phyloP scores from a whole-genome alignment of 2,888 invertebrate species.

The Lithosia quadra region DNA sequence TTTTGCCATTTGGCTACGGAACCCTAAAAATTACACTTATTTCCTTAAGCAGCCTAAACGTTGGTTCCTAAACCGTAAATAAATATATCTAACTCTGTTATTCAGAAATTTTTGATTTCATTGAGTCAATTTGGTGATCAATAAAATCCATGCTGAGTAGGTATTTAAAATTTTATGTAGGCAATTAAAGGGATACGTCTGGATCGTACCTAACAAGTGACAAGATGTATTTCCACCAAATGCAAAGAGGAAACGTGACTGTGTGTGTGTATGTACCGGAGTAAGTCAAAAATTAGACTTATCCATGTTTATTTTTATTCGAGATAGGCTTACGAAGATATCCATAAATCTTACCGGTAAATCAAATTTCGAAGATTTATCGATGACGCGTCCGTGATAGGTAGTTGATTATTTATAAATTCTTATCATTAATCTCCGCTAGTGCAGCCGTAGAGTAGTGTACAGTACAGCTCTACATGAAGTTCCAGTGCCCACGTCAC shows the following conservation, averaged over 20 bases:
- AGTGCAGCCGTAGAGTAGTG: not conserved
- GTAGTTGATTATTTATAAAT: not conserved
- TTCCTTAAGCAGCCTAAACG: too few species aligned
- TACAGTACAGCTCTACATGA: not conserved
- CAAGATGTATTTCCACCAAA: not conserved
- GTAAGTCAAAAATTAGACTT: too few species aligned
- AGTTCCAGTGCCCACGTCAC: too few species aligned
- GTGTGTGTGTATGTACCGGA: not conserved
- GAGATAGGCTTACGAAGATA: too few species aligned
- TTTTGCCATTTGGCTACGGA: too few species aligned
- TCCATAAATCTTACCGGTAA: not conserved
- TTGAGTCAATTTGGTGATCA: constrained; percentile 8
- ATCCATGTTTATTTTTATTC: too few species aligned
- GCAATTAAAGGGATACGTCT: not conserved
- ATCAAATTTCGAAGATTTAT: not conserved
- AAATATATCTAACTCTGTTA: not conserved
- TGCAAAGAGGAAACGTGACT: not conserved
- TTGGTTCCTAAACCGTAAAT: too few species aligned
- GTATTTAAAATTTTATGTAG: constrained; percentile 6
- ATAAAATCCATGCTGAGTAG: constrained; percentile 11
- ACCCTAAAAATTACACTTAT: too few species aligned
- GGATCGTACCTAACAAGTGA: not conserved
- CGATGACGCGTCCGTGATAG: not conserved
- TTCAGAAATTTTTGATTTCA: constrained; percentile 10
- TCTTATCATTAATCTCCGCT: not conserved